Evolutionary conservation across 1,140 invertebrate genomes (phyloP), one percentile per base, ranked within the genome.

Genomic region (Globodera rostochiensis): DNA sequence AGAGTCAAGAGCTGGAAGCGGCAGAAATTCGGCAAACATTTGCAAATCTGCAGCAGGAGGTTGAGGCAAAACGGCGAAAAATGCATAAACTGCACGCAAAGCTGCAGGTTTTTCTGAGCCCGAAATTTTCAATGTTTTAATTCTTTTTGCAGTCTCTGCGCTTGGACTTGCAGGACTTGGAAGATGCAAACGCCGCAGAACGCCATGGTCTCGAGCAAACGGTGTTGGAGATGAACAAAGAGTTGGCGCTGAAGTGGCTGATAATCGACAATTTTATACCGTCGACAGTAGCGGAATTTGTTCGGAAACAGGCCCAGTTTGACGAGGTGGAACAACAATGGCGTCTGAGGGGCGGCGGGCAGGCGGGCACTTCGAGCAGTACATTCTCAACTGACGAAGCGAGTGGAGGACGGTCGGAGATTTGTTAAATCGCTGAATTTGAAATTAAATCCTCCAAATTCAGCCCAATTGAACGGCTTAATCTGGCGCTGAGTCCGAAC

Each of bases 181-280:
- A 94, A 75, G 94, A 94, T 83, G 94, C 95, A 82, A 94, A 94
- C 86, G 93, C 93, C 76, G 92, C 93, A 73, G 94, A 96, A 85
- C 91, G 94, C 79, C 92, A 94, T 80, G 94, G 95, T 77, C 88
- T 95, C 45, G 94, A 95, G 88, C 92, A 93, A 88, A 94, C 94
- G 2, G 94, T 95, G 85, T 93, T 94, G 88, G 93, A 94, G 84
- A 92, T 96, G 50, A 94, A 93, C 1, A 93, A 94, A 89, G 92
- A 93, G 84, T 88, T 93, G 15, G 93, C 93, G 87, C 88, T 92
- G 25, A 92, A 92, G 91, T 92, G 82, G 87, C 92, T 97, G 11
- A 94, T 98, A 67, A 96, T 98, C 80, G 96, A 98, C 87, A 97
- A 97, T 91, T 98, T 99, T 90, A 95, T 99, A 87, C 96, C 96